Evolutionary conservation across 1,140 invertebrate species (phyloP).

Genomic region (Lepidurus packardi): DNA sequence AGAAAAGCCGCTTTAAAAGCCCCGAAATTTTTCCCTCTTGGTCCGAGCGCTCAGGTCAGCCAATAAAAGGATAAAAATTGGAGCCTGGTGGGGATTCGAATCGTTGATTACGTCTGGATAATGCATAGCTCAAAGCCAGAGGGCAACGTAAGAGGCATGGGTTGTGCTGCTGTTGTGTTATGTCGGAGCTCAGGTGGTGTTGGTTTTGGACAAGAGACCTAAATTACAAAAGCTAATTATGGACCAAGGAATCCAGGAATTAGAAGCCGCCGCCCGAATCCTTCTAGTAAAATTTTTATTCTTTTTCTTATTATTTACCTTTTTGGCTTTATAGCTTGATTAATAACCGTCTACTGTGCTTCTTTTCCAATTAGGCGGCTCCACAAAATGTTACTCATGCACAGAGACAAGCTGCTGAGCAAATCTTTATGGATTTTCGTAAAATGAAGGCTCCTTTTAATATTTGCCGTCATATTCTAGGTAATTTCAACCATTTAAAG

Average conservation of each 20-base stretch:
- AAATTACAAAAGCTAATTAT: conserved; percentile 19
- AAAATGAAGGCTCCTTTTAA: conserved; percentile 75
- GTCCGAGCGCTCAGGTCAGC: not conserved
- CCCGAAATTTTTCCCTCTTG: not conserved
- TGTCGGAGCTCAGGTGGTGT: not conserved
- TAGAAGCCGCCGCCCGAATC: conserved; percentile 62
- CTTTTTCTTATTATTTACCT: not conserved
- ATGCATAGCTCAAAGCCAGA: conserved; percentile 4
- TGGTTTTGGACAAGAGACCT: not conserved
- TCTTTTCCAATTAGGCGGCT: conserved; percentile 59
- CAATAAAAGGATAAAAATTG: not conserved
- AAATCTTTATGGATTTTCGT: conserved; percentile 70
- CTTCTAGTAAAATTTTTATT: conserved; percentile 53
- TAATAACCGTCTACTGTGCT: not conserved
- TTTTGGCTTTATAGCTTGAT: conserved; percentile 21
- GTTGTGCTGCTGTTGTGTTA: not conserved
- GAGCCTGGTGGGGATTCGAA: not conserved
- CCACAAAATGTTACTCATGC: conserved; percentile 69
- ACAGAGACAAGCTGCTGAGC: conserved; percentile 70
- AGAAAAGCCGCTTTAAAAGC: too few species aligned
- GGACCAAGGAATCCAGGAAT: conserved; percentile 41
- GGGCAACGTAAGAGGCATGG: conserved; percentile 17
- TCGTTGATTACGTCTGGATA: not conserved
- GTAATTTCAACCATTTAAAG: conserved; percentile 48
- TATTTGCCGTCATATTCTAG: conserved; percentile 70